A percentile compares a stretch with the other conserved stretches of the same genome.
Evolutionary conservation across 2,888 invertebrate species (phyloP).

Genomic region (Tanytarsus gracilentus): DNA sequence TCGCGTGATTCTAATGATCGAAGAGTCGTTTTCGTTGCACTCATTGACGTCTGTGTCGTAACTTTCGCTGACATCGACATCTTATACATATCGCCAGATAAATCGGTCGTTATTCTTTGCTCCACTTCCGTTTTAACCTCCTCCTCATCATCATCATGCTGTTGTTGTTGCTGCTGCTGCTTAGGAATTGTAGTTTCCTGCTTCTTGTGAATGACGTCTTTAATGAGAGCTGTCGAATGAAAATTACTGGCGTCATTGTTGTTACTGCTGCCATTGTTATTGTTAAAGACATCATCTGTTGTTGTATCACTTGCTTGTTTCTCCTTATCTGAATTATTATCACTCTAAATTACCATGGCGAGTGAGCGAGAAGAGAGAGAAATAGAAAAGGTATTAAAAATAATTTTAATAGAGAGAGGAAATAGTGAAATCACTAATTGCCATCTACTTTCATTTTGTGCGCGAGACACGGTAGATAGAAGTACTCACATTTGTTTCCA

Average conservation of each 20-base stretch:
- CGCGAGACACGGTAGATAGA: too few species aligned
- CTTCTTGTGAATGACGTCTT: conserved; percentile 26
- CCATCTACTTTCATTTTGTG: too few species aligned
- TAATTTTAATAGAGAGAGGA: neutral
- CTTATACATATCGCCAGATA: neutral
- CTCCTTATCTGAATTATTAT: conserved; percentile 42
- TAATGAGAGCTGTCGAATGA: conserved; percentile 24
- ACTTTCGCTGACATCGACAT: conserved; percentile 4
- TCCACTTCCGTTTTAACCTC: neutral
- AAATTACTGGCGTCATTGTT: conserved; percentile 7
- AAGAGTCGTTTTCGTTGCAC: conserved; percentile 35
- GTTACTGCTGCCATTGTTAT: neutral
- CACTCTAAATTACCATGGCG: conserved; percentile 46
- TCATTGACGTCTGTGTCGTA: conserved; percentile 36
- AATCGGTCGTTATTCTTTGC: neutral
- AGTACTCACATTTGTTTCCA: conserved; percentile 47
- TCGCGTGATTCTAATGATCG: conserved; percentile 46
- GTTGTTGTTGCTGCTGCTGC: conserved; percentile 31
- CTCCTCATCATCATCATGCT: conserved; percentile 1
- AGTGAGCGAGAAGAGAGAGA: conserved; percentile 26
- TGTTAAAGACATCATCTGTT: conserved; percentile 21
- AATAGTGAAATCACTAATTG: too few species aligned
- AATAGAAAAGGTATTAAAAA: conserved; percentile 23
- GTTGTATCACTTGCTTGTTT: conserved; percentile 30
- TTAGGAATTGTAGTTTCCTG: too few species aligned